Evolutionary conservation across 2,888 invertebrate genomes (phyloP).

Genomic region (Cheilosia soror): DNA sequence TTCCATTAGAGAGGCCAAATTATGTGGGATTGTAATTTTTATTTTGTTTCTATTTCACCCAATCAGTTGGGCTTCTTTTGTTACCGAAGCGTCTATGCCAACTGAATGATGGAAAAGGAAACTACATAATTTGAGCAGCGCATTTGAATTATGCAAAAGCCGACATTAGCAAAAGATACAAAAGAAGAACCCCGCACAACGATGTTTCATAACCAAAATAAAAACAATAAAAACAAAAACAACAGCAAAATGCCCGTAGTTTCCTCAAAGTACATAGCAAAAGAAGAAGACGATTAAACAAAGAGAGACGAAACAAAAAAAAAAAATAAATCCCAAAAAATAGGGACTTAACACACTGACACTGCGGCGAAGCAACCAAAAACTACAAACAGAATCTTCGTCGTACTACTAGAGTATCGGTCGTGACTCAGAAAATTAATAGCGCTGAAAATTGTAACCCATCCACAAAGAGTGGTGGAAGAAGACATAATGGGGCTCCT

Average conservation of each 20-base stretch:
- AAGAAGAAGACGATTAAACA: constrained; percentile 16
- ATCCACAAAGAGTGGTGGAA: constrained; percentile 20
- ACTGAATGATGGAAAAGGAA: constrained; percentile 42
- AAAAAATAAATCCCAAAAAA: constrained; percentile 25
- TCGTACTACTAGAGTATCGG: constrained; percentile 21
- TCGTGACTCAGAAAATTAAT: constrained; percentile 78
- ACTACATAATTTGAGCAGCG: constrained; percentile 51
- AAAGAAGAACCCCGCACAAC: not conserved
- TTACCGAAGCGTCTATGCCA: constrained; percentile 42
- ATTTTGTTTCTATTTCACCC: constrained; percentile 17
- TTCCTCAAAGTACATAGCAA: constrained; percentile 61
- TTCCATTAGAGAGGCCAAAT: constrained; percentile 64
- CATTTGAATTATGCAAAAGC: constrained; percentile 70
- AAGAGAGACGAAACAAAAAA: constrained; percentile 9
- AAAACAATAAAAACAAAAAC: constrained; percentile 63
- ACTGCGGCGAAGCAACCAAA: constrained; percentile 17
- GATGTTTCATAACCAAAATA: constrained; percentile 74
- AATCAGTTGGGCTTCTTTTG: constrained; percentile 23
- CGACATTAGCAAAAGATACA: constrained; percentile 27
- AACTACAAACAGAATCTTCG: constrained; percentile 22
- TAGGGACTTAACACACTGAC: constrained; percentile 65
- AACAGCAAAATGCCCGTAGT: constrained; percentile 59
- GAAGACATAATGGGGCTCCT: constrained; percentile 25
- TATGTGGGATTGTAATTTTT: constrained; percentile 58
- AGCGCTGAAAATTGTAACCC: constrained; percentile 71